These are phyloP conservation scores for Drosophila aldrichi DNA, from an alignment of 2,888 invertebrate genomes.

Conservation along the genomic window DNA sequence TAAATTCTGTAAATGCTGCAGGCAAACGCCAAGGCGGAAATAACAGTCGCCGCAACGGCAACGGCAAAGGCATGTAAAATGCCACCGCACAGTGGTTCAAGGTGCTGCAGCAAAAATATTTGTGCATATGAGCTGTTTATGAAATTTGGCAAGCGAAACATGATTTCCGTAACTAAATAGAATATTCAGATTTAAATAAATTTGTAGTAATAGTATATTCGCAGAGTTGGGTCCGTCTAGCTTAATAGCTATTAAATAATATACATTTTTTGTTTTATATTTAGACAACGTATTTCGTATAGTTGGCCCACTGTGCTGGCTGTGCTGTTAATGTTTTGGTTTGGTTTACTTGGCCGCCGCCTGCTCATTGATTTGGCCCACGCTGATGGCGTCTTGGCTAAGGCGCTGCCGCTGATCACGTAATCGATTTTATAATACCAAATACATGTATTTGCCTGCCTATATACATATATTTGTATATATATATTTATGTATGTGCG, in stretches of 20 bases:
- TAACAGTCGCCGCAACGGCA: slow-evolving; percentile 38
- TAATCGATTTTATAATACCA: slow-evolving; percentile 79
- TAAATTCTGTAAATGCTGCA: slow-evolving; percentile 45
- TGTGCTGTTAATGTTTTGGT: slow-evolving; percentile 34
- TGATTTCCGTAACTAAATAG: slow-evolving; percentile 4
- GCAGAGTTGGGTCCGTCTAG: neutral
- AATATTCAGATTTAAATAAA: neutral
- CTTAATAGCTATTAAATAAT: slow-evolving; percentile 1
- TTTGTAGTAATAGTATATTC: neutral
- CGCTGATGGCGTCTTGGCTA: slow-evolving; percentile 70
- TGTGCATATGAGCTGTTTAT: slow-evolving; percentile 7
- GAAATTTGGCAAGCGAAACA: slow-evolving; percentile 18
- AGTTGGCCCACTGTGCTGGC: slow-evolving; percentile 35
- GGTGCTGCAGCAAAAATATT: slow-evolving; percentile 5
- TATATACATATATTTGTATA: slow-evolving; percentile 2
- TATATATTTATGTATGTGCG: slow-evolving; percentile 25
- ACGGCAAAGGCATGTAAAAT: slow-evolving; percentile 40
- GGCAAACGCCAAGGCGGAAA: slow-evolving; percentile 58
- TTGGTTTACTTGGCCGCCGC: slow-evolving; percentile 26
- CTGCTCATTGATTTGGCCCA: slow-evolving; percentile 62
- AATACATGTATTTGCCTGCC: slow-evolving; percentile 14
- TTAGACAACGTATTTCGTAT: slow-evolving; percentile 1
- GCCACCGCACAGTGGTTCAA: slow-evolving; percentile 58
- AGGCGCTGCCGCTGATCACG: slow-evolving; percentile 64
- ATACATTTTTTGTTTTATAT: neutral